A percentile compares a stretch with the other conserved stretches of the same genome.
Conservation (phyloP, 2,113 vertebrate species). For the Rhinogobius similis region DNA sequence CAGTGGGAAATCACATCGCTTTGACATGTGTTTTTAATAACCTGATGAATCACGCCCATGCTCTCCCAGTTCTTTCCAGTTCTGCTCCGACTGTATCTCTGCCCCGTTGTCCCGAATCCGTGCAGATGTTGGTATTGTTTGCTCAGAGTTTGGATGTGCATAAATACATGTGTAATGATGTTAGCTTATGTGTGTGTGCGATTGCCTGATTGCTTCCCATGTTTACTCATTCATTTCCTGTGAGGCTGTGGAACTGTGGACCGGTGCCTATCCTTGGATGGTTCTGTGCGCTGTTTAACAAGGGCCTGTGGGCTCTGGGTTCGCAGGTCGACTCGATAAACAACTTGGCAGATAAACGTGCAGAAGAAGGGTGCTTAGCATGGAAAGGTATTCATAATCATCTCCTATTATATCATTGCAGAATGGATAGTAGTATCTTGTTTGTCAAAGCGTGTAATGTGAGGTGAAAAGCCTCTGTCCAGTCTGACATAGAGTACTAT, state of each 20-base stretch:
- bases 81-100: conserved; percentile 14
- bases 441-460: neutral
- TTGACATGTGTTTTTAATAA: conserved; percentile 17
- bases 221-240: conserved; percentile 65
- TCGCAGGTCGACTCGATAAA: conserved; percentile 57
- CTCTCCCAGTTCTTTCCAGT: conserved; percentile 2
- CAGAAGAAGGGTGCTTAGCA: neutral
- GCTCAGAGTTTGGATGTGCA: conserved; percentile 47
- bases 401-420: neutral
- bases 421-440: neutral
- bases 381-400: neutral
- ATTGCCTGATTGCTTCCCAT: conserved; percentile 66
- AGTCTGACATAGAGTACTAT: neutral
- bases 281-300: conserved; percentile 57
- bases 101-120: conserved; percentile 36
- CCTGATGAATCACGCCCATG: neutral
- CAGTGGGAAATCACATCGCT: conserved; percentile 11
- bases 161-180: conserved; percentile 62
- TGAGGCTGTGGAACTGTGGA: conserved; percentile 32
- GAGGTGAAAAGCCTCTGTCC: neutral
- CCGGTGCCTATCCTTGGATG: conserved; percentile 36
- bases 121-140: conserved; percentile 50
- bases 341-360: conserved; percentile 38
- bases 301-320: conserved; percentile 52
- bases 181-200: conserved; percentile 45